A percentile compares a stretch with the other conserved stretches of the same genome.
phyloP scores from a whole-genome alignment of 2,797 vertebrate species.

The Typhlichthys subterraneus region DNA sequence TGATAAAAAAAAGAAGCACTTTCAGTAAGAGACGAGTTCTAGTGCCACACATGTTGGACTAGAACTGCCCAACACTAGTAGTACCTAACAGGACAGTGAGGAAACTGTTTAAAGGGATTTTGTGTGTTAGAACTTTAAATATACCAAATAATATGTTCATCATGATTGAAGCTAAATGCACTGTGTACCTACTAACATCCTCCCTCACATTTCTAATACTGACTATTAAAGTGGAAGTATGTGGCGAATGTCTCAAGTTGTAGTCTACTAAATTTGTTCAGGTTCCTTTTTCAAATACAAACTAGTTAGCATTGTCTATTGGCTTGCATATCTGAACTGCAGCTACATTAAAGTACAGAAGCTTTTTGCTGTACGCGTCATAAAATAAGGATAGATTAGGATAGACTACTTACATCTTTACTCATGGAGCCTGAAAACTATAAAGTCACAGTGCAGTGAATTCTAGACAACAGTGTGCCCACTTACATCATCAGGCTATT shows the following conservation, averaged over 20 bases:
- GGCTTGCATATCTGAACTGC: slow-evolving; percentile 22
- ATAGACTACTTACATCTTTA: background rate
- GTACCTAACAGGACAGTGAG: too few relatives aligned
- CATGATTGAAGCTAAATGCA: slow-evolving; percentile 16
- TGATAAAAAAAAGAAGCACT: background rate
- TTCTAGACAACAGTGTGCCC: too few relatives aligned
- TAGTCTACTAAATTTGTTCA: background rate
- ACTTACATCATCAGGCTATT: too few relatives aligned
- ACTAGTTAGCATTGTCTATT: background rate
- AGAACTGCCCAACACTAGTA: too few relatives aligned
- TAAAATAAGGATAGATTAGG: slow-evolving; percentile 25
- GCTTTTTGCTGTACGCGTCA: slow-evolving; percentile 25
- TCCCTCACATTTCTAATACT: background rate
- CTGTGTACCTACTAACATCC: slow-evolving; percentile 2
- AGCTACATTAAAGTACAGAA: slow-evolving; percentile 15
- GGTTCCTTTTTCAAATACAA: slow-evolving; percentile 14
- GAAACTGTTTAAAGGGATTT: too few relatives aligned
- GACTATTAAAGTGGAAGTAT: slow-evolving; percentile 8
- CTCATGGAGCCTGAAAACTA: slow-evolving; percentile 18
- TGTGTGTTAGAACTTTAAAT: too few relatives aligned
- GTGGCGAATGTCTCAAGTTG: slow-evolving; percentile 20
- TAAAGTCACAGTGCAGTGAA: background rate
- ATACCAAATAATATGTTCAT: too few relatives aligned
- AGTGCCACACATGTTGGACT: too few relatives aligned
- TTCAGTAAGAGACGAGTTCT: too few relatives aligned